phyloP scores from a whole-genome alignment of 2,888 invertebrate species.

The Pristionchus japonicus region DNA sequence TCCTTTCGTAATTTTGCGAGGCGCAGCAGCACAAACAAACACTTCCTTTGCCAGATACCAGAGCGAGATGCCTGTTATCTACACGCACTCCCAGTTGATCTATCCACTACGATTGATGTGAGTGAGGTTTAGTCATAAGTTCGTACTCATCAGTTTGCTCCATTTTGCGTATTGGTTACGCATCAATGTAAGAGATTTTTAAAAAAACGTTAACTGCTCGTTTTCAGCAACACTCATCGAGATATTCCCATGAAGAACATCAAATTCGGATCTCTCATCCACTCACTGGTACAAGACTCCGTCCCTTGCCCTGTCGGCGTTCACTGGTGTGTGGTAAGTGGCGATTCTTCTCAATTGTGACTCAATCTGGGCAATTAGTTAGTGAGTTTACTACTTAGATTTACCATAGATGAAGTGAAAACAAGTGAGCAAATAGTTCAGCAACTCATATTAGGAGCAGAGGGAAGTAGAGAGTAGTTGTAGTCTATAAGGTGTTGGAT shows the following conservation, averaged over 20 bases:
- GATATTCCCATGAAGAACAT: background rate
- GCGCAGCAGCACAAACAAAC: background rate
- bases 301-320: background rate
- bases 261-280: background rate
- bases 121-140: background rate
- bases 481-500: background rate
- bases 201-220: background rate
- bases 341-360: too few relatives aligned
- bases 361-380: too few relatives aligned
- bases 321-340: background rate
- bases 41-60: background rate
- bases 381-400: too few relatives aligned
- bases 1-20: background rate
- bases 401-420: background rate
- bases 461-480: too few relatives aligned
- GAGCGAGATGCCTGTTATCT: background rate
- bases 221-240: background rate
- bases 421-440: too few relatives aligned
- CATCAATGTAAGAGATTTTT: background rate
- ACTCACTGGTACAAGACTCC: background rate
- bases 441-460: too few relatives aligned
- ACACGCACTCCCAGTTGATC: background rate
- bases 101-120: background rate
- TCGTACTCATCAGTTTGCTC: too few relatives aligned
- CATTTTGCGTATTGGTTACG: too few relatives aligned